phyloP scores from a whole-genome alignment of 2,113 vertebrate genomes.

The Prochilodus magdalenae region DNA sequence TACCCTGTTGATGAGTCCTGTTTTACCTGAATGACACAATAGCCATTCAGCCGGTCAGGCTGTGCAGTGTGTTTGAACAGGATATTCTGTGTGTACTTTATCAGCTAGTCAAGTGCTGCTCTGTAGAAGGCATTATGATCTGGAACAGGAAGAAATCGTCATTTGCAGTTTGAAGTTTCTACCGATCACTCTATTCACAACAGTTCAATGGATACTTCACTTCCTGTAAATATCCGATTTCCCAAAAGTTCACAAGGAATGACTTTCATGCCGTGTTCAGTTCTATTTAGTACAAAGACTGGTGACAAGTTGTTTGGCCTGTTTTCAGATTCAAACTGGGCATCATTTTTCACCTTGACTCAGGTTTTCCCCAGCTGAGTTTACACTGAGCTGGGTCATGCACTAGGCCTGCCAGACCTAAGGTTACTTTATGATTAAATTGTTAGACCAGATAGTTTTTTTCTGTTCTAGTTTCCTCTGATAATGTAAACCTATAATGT shows the following conservation, averaged over 20 bases:
- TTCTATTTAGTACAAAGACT: neutral
- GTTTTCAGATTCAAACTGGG: neutral
- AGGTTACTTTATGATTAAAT: neutral
- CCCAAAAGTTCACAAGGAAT: no score
- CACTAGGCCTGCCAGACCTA: neutral
- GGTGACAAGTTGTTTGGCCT: neutral
- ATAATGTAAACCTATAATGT: no score
- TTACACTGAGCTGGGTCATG: neutral
- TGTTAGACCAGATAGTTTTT: neutral
- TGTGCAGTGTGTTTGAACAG: slow-evolving; percentile 30
- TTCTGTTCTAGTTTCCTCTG: no score
- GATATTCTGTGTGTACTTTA: neutral
- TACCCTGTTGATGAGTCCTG: slow-evolving; percentile 11
- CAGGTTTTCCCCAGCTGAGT: no score
- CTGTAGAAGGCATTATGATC: neutral
- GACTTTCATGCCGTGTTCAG: no score
- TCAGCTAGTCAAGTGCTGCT: neutral
- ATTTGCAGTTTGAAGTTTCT: neutral
- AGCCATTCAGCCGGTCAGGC: neutral
- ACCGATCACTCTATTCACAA: neutral
- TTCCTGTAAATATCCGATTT: no score
- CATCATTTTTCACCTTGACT: no score
- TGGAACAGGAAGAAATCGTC: neutral
- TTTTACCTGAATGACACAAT: slow-evolving; percentile 23
- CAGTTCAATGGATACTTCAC: no score